phyloP scores from a whole-genome alignment of 1,140 invertebrate species.

The Ridgeia piscesae region DNA sequence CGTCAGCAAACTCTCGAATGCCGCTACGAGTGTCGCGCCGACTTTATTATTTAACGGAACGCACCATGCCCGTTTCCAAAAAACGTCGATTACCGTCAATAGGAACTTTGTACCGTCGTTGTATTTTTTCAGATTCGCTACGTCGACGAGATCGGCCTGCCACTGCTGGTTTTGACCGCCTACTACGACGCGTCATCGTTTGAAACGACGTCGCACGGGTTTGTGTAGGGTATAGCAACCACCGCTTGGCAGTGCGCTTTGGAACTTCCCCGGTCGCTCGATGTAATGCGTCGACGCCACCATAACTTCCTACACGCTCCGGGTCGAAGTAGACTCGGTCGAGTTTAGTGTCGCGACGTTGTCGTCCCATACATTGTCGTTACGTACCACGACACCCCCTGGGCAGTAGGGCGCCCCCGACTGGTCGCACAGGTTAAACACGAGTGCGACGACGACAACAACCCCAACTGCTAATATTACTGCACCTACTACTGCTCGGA shows the following conservation, averaged over 20 bases:
- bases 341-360: neutral
- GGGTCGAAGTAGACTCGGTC: neutral
- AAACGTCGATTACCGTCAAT: conserved; percentile 59
- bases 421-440: neutral
- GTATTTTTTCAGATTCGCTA: conserved; percentile 40
- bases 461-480: too few relatives aligned
- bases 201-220: conserved; percentile 15
- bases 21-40: too few relatives aligned
- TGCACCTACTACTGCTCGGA: too few relatives aligned
- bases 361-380: neutral
- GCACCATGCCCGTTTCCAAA: conserved; percentile 48
- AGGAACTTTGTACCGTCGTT: conserved; percentile 58
- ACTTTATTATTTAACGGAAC: neutral
- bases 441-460: neutral
- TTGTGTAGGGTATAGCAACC: conserved; percentile 31
- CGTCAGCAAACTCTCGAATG: too few relatives aligned
- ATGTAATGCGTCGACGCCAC: neutral
- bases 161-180: conserved; percentile 49
- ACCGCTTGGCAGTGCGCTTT: conserved; percentile 8
- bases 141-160: conserved; percentile 52
- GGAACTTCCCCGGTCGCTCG: too few relatives aligned
- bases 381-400: neutral
- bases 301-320: neutral
- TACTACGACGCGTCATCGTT: conserved; percentile 19
- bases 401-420: neutral